Evolutionary conservation across 2,888 invertebrate genomes (phyloP), one percentile per base, ranked within the genome.

Genomic region (Psylliodes chrysocephalus): DNA sequence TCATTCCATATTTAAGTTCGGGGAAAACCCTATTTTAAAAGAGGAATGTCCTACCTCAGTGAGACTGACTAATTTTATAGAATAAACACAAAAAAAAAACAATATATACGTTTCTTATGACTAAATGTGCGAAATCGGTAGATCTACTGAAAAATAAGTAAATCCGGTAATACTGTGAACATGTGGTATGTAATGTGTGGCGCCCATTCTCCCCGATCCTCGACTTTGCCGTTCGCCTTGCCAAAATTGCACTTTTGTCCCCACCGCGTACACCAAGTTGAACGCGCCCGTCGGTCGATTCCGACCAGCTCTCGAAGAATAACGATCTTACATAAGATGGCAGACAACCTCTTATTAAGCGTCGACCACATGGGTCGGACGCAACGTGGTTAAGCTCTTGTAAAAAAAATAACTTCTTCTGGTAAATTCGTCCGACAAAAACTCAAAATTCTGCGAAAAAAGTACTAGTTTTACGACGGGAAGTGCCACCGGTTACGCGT

Each of bases 321-420:
- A 12, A 71, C 78, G 77, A 78, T 57, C 28, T 57, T 60, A 63
- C 68, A 53, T 72, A 82, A 82, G 72, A 81, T 81, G 81, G 82
- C 81, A 76, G 78, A 71, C 76, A 55, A 70, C 73, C 76, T 78
- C 77, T 76, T 77, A 80, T 78, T 81, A 75, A 77, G 82, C 81
- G 82, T 79, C 82, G 82, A 79, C 83, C 83, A 79, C 82, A 82
- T 82, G 82, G 82, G 82, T 83, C 82, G 83, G 77, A 79, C 82
- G 82, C 82, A 79, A 80, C 80, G 81, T 81, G 78, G 77, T 79
- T 74, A 71, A 73, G 66, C 10, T 66, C 63, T 60, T 49, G n/a
- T 17, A 53, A 47, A 63, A 68, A 64, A 52, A 60, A 46, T 42
- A 60, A 62, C 63, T 66, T 67, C 67, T 68, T 60, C 54, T 6